These are phyloP conservation scores for Mycteria americana DNA, from an alignment of 2,797 vertebrate genomes.

Conservation along the genomic window DNA sequence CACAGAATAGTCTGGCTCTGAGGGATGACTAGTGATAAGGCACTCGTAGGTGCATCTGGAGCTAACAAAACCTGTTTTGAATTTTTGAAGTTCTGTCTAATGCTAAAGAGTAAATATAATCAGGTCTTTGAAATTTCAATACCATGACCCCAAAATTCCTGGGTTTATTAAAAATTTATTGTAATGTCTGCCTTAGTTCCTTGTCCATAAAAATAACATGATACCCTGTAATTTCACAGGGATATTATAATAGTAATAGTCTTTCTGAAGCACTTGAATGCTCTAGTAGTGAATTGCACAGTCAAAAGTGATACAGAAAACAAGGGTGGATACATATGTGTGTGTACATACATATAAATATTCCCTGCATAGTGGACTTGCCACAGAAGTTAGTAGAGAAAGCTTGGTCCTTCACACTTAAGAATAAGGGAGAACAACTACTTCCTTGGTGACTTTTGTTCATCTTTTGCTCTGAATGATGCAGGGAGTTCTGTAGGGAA, in stretches of 20 bases:
- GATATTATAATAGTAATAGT: background rate
- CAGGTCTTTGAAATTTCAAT: background rate
- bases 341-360: background rate
- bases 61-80: background rate
- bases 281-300: background rate
- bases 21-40: background rate
- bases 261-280: background rate
- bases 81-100: background rate
- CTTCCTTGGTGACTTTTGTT: background rate
- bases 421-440: background rate
- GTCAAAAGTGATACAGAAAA: background rate
- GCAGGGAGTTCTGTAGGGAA: background rate
- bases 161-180: background rate
- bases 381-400: background rate
- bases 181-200: background rate
- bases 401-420: accelerated
- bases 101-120: background rate
- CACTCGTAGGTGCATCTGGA: background rate
- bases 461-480: background rate
- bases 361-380: background rate
- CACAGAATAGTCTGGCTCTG: background rate
- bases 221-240: background rate
- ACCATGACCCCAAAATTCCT: background rate
- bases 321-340: background rate
- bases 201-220: background rate